phyloP scores from a whole-genome alignment of 2,113 vertebrate species.

The Labrus mixtus region DNA sequence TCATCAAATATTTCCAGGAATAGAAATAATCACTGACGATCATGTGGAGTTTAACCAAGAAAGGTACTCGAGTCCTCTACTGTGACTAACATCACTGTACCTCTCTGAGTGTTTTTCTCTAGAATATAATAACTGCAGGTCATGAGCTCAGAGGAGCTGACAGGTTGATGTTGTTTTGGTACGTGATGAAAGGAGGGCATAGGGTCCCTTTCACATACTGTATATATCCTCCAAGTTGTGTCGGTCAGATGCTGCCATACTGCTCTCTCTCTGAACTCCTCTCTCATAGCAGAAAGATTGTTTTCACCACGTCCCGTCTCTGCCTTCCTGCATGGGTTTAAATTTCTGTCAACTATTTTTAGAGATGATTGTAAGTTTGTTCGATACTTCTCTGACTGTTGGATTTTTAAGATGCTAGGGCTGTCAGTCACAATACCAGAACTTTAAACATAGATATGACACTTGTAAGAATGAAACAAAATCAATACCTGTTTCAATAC shows the following conservation, averaged over 20 bases:
- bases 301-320: conserved; percentile 22
- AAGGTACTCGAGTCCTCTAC: background rate
- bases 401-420: background rate
- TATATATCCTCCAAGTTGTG: background rate
- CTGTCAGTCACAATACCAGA: too few relatives aligned
- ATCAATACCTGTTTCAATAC: too few relatives aligned
- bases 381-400: conserved; percentile 7
- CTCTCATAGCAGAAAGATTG: conserved; percentile 31
- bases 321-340: conserved; percentile 19
- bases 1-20: conserved; percentile 20
- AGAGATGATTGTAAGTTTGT: conserved; percentile 35
- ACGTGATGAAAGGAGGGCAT: conserved; percentile 1
- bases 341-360: conserved; percentile 62
- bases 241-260: conserved; percentile 13
- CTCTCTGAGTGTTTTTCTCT: conserved; percentile 7
- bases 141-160: conserved; percentile 21
- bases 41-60: background rate
- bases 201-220: background rate
- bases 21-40: background rate
- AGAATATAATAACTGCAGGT: conserved; percentile 4
- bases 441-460: too few relatives aligned
- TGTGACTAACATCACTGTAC: conserved; percentile 27
- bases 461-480: too few relatives aligned
- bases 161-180: conserved; percentile 1
- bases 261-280: conserved; percentile 24